Evolutionary conservation across 2,888 invertebrate genomes (phyloP).

Genomic region (Drosophila nr. medialis): DNA sequence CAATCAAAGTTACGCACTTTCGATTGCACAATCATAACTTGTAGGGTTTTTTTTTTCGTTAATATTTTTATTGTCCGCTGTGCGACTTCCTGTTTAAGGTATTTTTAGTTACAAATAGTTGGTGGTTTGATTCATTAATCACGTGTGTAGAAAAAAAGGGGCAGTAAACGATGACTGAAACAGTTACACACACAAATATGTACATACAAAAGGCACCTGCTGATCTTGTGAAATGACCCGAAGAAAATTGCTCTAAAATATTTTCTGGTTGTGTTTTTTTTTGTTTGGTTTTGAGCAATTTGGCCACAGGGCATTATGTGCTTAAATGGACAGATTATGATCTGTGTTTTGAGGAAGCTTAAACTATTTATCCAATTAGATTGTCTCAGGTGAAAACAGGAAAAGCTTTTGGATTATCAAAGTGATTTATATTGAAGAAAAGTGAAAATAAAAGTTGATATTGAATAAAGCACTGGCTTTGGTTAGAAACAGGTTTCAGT

Average conservation of each 20-base stretch:
- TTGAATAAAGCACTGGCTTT: not conserved
- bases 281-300: not conserved
- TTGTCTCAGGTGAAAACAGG: slow-evolving; percentile 16
- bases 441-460: not conserved
- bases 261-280: not conserved
- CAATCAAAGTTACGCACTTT: slow-evolving; percentile 67
- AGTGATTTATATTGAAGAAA: not conserved
- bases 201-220: slow-evolving; percentile 48
- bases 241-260: slow-evolving; percentile 24
- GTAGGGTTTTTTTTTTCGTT: slow-evolving; percentile 2
- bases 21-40: slow-evolving; percentile 58
- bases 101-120: slow-evolving; percentile 30
- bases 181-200: slow-evolving; percentile 5
- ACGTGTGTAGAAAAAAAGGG: slow-evolving; percentile 33
- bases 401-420: slow-evolving; percentile 2
- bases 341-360: slow-evolving; percentile 2
- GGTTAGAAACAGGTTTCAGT: not conserved
- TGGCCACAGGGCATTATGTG: slow-evolving; percentile 17
- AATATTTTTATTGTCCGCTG: slow-evolving; percentile 54
- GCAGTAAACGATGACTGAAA: slow-evolving; percentile 23
- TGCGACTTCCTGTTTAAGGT: slow-evolving; percentile 52
- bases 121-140: slow-evolving; percentile 58
- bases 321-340: slow-evolving; percentile 20
- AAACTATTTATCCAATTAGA: slow-evolving; percentile 19
- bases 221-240: slow-evolving; percentile 39